These are phyloP conservation scores for Micoletzkya japonica DNA, from an alignment of 2,888 invertebrate genomes.

Conservation along the genomic window DNA sequence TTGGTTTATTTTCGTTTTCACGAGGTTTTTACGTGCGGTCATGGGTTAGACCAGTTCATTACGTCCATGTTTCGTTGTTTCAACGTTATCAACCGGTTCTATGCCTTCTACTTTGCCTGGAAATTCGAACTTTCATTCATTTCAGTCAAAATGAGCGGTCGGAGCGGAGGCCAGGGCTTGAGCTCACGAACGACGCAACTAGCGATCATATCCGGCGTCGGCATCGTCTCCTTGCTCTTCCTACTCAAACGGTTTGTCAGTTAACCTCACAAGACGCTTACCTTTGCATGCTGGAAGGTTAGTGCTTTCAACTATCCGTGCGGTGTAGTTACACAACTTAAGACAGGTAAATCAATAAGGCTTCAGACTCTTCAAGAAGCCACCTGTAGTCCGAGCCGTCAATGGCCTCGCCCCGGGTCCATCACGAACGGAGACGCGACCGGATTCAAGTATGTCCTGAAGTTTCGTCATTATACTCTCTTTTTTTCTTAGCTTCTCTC, in stretches of 20 bases:
- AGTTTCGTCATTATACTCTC: neutral
- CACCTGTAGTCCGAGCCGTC: neutral
- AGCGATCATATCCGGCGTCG: constrained; percentile 23
- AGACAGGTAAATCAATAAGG: neutral
- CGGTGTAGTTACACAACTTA: neutral
- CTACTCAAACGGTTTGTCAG: constrained; percentile 11
- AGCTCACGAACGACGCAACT: constrained; percentile 16
- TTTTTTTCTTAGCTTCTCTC: neutral
- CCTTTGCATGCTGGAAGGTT: neutral
- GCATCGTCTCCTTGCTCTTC: constrained; percentile 8
- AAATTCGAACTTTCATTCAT: neutral
- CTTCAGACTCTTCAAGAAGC: neutral
- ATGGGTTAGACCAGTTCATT: neutral
- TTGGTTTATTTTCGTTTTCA: neutral
- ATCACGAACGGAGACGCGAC: constrained; percentile 2
- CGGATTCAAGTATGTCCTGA: constrained; percentile 14
- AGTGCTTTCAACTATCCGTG: neutral
- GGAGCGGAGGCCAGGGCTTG: constrained; percentile 18
- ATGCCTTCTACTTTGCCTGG: neutral
- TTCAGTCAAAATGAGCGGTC: constrained; percentile 11
- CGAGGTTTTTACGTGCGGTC: neutral
- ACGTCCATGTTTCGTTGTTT: neutral
- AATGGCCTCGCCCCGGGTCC: neutral
- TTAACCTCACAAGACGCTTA: neutral
- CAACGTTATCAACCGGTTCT: neutral